A percentile compares a stretch with the other conserved stretches of the same genome.
phyloP scores from a whole-genome alignment of 2,113 vertebrate species.

The Bufo gargarizans region DNA sequence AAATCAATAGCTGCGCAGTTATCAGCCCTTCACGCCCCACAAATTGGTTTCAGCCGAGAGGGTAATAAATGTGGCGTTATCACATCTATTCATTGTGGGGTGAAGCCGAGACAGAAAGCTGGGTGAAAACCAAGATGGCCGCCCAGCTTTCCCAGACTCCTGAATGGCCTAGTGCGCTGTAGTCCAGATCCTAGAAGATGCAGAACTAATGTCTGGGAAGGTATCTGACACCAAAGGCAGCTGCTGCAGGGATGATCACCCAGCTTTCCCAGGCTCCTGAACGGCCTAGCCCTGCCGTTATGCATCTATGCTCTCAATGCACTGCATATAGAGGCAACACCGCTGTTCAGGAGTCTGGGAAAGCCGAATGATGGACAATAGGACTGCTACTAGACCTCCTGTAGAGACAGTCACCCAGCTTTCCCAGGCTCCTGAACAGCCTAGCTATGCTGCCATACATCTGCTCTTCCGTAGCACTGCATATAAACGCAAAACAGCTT shows the following conservation, averaged over 20 bases:
- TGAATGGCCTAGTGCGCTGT: background rate
- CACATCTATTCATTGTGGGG: conserved; percentile 80
- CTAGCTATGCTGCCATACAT: too few species aligned
- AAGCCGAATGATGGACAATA: background rate
- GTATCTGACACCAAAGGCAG: background rate
- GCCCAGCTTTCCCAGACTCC: background rate
- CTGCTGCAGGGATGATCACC: background rate
- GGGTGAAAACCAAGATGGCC: background rate
- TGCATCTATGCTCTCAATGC: background rate
- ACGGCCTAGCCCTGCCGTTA: background rate
- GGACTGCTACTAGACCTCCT: background rate
- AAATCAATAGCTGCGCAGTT: conserved; percentile 93
- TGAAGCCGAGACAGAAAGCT: conserved; percentile 43
- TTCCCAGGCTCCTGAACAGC: background rate
- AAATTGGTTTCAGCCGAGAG: conserved; percentile 91
- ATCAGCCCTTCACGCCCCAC: conserved; percentile 81
- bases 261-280: background rate
- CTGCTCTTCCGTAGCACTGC: too few species aligned
- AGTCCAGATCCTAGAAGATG: background rate
- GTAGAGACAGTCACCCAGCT: background rate
- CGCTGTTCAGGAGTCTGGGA: background rate
- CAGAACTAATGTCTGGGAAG: too few species aligned
- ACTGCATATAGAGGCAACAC: background rate
- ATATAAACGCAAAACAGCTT: too few species aligned
- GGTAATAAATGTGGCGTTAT: conserved; percentile 92